Base-by-base conservation (phyloP, 2,113 vertebrate species). In the Cisticola juncidis region DNA sequence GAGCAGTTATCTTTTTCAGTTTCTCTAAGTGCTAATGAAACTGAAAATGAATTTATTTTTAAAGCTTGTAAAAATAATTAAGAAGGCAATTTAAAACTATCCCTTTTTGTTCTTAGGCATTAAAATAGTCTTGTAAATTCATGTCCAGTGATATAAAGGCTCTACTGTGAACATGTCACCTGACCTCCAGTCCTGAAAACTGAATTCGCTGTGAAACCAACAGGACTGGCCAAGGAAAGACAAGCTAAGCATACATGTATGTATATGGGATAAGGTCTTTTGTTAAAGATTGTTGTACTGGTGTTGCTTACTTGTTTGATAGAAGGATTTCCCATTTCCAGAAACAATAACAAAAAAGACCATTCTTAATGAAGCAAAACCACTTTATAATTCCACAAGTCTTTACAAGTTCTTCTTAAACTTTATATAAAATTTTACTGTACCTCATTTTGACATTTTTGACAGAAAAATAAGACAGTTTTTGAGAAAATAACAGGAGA, bases 21-120 rank as follows among this genome's bases (percentile, higher is more conserved):
- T 89, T 78, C 35, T 86, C 33, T 61, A 73, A 83, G 42, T 33
- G 62, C 62, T 88, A 85, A 58, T 62, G 72, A 92, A 90, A 83
- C 19, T 47, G 58, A 45, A 90, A 76, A 79, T 31, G 0, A 42
- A 54, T 77, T 60, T 42, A 12, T 77, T 57, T 77, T 91, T 73
- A 45, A 81, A 73, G 28, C 36, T 57, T 69, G n/a, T 20, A 45
- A 79, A 66, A 87, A 62, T 24, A 74, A 60, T 68, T 84, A 57
- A 69, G 19, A 57, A 22, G 5, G 38, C 16, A 28, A 38, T 48
- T 62, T 62, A n/a, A 92, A 81, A n/a, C 44, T 57, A 56, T 38
- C 25, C 12, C 80, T 84, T 91, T 20, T 64, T 54, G 14, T 51
- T 73, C 58, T 56, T 44, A 60, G 24, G 12, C 40, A 33, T 74